phyloP scores from a whole-genome alignment of 1,140 invertebrate species.

The Thalassaphorura encarpata region DNA sequence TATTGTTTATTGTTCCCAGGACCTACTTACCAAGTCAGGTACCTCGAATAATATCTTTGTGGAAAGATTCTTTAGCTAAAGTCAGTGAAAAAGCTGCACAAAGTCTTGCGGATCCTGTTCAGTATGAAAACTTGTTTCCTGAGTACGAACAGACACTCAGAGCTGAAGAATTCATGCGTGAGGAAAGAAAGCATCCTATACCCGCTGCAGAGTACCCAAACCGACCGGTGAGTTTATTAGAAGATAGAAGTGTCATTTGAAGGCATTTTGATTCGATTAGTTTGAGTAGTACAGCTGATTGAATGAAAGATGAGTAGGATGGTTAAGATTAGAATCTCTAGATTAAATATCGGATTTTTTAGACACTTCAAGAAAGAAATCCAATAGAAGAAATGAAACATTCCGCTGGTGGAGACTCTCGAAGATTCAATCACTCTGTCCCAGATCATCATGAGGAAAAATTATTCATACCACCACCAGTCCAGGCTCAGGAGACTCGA shows the following conservation, averaged over 20 bases:
- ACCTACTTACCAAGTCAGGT: slow-evolving; percentile 90
- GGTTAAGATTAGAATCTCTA: too few species aligned
- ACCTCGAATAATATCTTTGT: slow-evolving; percentile 65
- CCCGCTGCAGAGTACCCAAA: slow-evolving; percentile 46
- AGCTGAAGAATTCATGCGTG: slow-evolving; percentile 57
- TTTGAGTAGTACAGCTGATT: not conserved
- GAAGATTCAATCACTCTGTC: too few species aligned
- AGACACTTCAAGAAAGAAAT: slow-evolving; percentile 61
- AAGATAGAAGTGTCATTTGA: not conserved
- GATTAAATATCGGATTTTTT: too few species aligned
- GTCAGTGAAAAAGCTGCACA: slow-evolving; percentile 80
- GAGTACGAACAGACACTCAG: slow-evolving; percentile 64
- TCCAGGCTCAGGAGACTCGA: slow-evolving; percentile 42
- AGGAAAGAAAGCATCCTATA: slow-evolving; percentile 42
- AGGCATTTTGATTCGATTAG: not conserved
- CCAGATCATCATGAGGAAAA: not conserved
- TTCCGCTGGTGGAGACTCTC: too few species aligned
- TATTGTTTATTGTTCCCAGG: slow-evolving; percentile 38
- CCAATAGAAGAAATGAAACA: slow-evolving; percentile 58
- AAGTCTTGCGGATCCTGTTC: slow-evolving; percentile 84
- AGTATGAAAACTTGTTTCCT: slow-evolving; percentile 96
- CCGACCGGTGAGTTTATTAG: slow-evolving; percentile 37
- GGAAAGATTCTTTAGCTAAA: slow-evolving; percentile 62
- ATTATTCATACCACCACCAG: not conserved
- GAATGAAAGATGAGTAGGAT: too few species aligned